These are phyloP conservation scores for Sprattus sprattus DNA, from an alignment of 2,113 vertebrate species.

Conservation along the genomic window DNA sequence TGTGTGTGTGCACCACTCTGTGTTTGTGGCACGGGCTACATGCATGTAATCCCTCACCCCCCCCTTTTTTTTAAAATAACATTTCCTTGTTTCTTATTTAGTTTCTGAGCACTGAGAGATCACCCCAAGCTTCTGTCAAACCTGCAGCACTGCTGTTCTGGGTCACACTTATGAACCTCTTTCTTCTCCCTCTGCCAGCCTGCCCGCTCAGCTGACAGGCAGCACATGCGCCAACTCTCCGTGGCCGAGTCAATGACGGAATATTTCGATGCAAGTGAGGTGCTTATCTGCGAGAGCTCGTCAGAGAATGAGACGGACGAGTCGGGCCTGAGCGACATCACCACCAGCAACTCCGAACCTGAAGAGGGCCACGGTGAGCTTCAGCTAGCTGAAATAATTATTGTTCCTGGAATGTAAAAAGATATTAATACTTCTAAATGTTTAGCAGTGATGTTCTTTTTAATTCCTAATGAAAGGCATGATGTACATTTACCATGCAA, in stretches of 20 bases:
- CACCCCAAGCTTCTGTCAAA: not conserved
- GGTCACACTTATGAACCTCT: not conserved
- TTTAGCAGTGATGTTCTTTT: not conserved
- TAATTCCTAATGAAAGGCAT: no score
- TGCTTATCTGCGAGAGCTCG: constrained; percentile 80
- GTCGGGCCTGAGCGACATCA: constrained; percentile 81
- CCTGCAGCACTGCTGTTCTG: not conserved
- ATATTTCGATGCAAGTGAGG: constrained; percentile 89
- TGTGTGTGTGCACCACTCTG: not conserved
- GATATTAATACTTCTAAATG: no score
- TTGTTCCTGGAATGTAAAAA: not conserved
- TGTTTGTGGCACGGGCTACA: not conserved
- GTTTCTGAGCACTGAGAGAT: not conserved
- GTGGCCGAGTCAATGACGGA: constrained; percentile 84
- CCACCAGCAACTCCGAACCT: constrained; percentile 80
- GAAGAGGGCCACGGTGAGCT: constrained; percentile 68
- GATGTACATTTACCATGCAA: no score
- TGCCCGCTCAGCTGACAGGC: constrained; percentile 65
- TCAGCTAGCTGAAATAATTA: not conserved
- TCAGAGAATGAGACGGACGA: constrained; percentile 89
- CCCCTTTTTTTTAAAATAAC: not conserved
- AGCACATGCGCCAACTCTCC: constrained; percentile 69
- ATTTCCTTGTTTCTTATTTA: not conserved
- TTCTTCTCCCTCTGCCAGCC: constrained; percentile 33
- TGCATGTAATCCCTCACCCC: not conserved